Conservation (phyloP, 2,888 invertebrate genomes). For the Drosophila mulleri region DNA sequence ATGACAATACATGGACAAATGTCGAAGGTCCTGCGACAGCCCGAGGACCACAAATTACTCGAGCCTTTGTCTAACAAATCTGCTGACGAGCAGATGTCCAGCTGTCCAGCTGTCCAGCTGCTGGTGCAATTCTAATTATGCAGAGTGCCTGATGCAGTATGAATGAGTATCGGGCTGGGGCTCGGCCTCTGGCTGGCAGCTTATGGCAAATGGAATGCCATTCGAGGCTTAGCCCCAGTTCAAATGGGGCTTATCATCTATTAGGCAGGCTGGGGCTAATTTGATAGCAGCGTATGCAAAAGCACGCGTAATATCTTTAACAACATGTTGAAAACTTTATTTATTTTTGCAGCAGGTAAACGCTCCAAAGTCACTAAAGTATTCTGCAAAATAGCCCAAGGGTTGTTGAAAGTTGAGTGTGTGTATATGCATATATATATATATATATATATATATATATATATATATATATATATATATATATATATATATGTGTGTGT, state of each 20-base stretch:
- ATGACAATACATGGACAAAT: conserved; percentile 29
- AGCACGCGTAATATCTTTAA: conserved; percentile 12
- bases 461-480: no score
- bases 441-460: background rate
- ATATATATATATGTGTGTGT: background rate
- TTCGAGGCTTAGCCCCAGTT: conserved; percentile 15
- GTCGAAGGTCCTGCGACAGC: conserved; percentile 12
- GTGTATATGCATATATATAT: background rate
- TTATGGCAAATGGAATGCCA: conserved; percentile 47
- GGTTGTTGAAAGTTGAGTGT: conserved; percentile 1
- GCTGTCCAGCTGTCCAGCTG: background rate
- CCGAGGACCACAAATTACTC: conserved; percentile 31
- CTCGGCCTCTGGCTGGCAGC: conserved; percentile 15
- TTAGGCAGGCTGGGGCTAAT: conserved; percentile 26
- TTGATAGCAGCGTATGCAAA: conserved; percentile 14
- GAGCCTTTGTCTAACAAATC: conserved; percentile 40
- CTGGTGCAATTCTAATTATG: conserved; percentile 56
- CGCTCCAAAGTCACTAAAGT: conserved; percentile 37
- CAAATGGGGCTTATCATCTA: conserved; percentile 41
- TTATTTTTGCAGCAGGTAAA: conserved; percentile 20
- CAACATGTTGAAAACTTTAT: conserved; percentile 16
- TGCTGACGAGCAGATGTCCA: conserved; percentile 41
- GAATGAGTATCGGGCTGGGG: background rate
- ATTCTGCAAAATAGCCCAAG: conserved; percentile 37
- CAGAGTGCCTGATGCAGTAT: conserved; percentile 45